These are phyloP conservation scores for Rhombomys opimus DNA, from an alignment of 2,113 vertebrate genomes.

Conservation along the genomic window DNA sequence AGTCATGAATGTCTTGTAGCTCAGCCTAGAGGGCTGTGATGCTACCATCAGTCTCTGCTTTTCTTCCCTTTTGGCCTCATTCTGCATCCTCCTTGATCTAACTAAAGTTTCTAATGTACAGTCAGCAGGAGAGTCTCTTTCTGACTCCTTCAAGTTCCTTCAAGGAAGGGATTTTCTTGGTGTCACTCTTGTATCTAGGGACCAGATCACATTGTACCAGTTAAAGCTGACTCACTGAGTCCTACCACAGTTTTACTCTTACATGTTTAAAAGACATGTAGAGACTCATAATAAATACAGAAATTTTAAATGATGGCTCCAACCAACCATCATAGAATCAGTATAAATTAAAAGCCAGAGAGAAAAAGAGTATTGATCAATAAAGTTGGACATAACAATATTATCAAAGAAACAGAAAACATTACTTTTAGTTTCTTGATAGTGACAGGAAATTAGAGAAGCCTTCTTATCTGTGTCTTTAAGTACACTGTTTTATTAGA, in stretches of 20 bases:
- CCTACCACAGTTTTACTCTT: not conserved
- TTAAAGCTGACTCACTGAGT: not conserved
- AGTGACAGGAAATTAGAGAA: conserved; percentile 12
- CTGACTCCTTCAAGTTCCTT: not conserved
- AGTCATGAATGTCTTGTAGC: not conserved
- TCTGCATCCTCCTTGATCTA: not conserved
- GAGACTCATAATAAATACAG: not conserved
- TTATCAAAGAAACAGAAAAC: conserved; percentile 8
- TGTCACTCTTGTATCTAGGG: not conserved
- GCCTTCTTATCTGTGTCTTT: not conserved
- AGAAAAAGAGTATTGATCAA: not conserved
- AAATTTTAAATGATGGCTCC: not conserved
- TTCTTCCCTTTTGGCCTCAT: not conserved
- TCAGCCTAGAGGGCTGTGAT: not conserved
- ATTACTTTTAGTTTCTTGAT: not conserved
- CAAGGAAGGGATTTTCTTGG: not conserved
- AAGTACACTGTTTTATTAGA: not conserved
- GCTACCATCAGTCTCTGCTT: not conserved
- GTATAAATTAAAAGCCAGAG: not conserved
- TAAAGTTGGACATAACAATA: not conserved
- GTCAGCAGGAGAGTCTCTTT: not conserved
- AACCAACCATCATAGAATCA: not conserved
- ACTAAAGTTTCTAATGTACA: not conserved
- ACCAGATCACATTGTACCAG: not conserved
- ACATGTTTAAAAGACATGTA: not conserved